These are phyloP conservation scores for Cryptoleucopteryx plumbea DNA, from an alignment of 2,113 vertebrate genomes.

Conservation along the genomic window DNA sequence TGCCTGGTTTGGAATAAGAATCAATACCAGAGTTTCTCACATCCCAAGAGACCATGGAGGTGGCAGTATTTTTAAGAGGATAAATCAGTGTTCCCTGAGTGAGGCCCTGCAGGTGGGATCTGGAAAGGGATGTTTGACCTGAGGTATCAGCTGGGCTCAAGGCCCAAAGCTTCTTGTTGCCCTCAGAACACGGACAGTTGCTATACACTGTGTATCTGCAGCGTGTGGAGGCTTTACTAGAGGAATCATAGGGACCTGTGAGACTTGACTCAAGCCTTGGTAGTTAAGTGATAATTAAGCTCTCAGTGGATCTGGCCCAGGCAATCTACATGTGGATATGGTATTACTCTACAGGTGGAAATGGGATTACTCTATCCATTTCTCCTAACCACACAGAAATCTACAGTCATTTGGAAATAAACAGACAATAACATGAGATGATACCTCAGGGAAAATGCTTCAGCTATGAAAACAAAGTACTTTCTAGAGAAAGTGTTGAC, in stretches of 20 bases:
- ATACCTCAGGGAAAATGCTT: not conserved
- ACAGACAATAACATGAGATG: not conserved
- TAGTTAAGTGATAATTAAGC: not conserved
- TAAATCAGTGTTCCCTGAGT: not conserved
- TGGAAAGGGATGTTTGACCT: not conserved
- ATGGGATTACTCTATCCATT: not conserved
- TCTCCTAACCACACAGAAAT: not conserved
- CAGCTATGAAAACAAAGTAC: not conserved
- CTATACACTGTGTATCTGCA: not conserved
- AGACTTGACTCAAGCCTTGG: not conserved
- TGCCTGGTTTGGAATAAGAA: not conserved
- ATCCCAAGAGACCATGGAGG: not conserved
- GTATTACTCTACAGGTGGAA: not conserved
- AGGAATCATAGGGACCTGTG: not conserved
- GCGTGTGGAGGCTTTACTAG: not conserved
- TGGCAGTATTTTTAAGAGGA: not conserved
- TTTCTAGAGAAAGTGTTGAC: not conserved
- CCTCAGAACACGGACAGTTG: accelerated
- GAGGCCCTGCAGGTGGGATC: not conserved
- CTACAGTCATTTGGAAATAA: not conserved
- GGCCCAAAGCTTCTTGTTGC: not conserved
- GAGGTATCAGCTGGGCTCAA: not conserved
- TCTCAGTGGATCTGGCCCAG: not conserved
- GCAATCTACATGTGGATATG: not conserved
- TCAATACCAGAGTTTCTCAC: not conserved